Evolutionary conservation across 2,888 invertebrate species (phyloP), one percentile per base, ranked within the genome.

Genomic region (Apamea epomidion): DNA sequence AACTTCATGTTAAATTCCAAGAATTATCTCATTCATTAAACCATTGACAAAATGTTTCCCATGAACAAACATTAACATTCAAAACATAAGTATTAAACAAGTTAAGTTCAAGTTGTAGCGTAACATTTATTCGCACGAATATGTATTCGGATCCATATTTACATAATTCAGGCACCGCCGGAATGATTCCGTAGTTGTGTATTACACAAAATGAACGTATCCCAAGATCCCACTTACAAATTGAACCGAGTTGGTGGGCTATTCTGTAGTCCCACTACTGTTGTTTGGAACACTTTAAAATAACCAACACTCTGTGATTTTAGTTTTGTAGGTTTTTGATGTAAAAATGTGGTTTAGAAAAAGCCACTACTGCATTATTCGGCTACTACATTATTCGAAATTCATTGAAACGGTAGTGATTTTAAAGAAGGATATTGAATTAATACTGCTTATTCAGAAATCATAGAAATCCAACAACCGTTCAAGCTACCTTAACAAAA

Each of bases 151-250:
- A 78, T 84, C 76, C 84, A 86, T 95, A 97, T 97, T 97, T 96
- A 94, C 97, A 97, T 96, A 97, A 96, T 95, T 95, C 94, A 92
- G 92, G 91, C 93, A 91, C 91, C 93, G 91, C 90, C 90, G 91
- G 93, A 93, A 94, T 95, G 92, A 95, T 95, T 95, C 93, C 92
- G 94, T 92, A 94, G 95, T 95, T 95, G 94, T 93, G 94, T 96
- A 94, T 94, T 95, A 96, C 94, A 95, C 95, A 92, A 96, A 96
- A 97, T 96, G 96, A 96, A 95, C 96, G 95, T 96, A 96, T 96
- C 97, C 97, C 96, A 95, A 97, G 97, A 97, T 96, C 96, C 96
- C 95, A 92, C 94, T 94, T 93, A 95, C 96, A 97, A 97, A 96
- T 97, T 97, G 96, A 94, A 94, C 95, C 91, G 91, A 90, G 92